Evolutionary conservation across 2,888 invertebrate genomes (phyloP).

Genomic region (Xestobium rufovillosum): DNA sequence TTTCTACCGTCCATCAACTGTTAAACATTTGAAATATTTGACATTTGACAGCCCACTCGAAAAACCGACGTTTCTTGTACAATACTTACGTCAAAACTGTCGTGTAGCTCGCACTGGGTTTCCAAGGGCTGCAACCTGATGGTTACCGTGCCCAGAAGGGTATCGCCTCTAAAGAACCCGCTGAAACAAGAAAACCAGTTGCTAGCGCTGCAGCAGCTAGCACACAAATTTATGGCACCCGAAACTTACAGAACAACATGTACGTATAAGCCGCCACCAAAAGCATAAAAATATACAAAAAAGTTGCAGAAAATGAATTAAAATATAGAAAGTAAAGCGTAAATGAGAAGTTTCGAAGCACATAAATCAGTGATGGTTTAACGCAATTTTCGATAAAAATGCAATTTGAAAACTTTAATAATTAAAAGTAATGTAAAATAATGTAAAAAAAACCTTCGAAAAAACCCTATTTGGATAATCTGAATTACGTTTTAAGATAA

Average conservation of each 20-base stretch:
- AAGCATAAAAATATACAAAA: conserved; percentile 16
- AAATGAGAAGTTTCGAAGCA: too few species aligned
- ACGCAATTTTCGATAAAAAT: too few species aligned
- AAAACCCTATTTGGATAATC: too few species aligned
- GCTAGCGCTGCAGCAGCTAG: conserved; percentile 41
- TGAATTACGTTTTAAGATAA: too few species aligned
- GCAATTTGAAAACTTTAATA: too few species aligned
- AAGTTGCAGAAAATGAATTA: too few species aligned
- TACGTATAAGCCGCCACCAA: not conserved
- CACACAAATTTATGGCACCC: conserved; percentile 33
- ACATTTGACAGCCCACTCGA: conserved; percentile 4
- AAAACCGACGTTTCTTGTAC: not conserved
- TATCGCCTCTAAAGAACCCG: conserved; percentile 88
- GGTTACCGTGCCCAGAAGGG: conserved; percentile 70
- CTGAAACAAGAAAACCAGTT: conserved; percentile 62
- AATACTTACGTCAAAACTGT: conserved; percentile 81
- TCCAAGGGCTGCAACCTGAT: conserved; percentile 88
- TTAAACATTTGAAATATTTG: conserved; percentile 16
- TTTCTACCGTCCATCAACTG: conserved; percentile 88
- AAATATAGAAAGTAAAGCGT: too few species aligned
- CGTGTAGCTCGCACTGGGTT: conserved; percentile 80
- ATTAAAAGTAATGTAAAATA: too few species aligned
- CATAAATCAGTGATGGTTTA: too few species aligned
- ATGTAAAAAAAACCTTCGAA: too few species aligned
- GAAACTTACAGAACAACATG: conserved; percentile 21